Evolutionary conservation across 2,113 vertebrate species (phyloP).

Genomic region (Enhydra lutris): DNA sequence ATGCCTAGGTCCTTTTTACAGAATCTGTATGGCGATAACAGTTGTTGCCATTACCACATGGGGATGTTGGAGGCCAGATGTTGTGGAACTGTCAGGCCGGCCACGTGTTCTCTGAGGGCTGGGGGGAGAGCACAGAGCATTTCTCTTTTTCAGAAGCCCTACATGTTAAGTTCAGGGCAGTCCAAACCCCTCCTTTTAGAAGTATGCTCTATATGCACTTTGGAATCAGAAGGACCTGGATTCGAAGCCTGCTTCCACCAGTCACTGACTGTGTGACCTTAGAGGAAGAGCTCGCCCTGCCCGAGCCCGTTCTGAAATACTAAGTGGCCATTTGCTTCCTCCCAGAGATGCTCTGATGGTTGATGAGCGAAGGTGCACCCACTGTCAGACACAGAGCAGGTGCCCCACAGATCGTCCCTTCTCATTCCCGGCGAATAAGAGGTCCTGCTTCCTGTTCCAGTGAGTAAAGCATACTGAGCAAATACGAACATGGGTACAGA

Average conservation of each 20-base stretch:
- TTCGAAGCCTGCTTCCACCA: neutral
- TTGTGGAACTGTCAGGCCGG: neutral
- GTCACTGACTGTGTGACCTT: neutral
- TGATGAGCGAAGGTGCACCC: rapidly evolving
- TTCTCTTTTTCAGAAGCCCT: neutral
- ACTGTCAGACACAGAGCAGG: rapidly evolving
- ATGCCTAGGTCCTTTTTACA: neutral
- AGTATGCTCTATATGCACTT: neutral
- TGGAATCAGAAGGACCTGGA: neutral
- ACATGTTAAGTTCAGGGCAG: neutral
- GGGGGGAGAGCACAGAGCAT: neutral
- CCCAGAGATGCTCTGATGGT: neutral
- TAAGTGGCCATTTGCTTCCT: rapidly evolving
- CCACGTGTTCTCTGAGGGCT: neutral
- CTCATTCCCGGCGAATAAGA: neutral
- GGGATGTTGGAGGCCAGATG: neutral
- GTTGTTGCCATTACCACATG: neutral
- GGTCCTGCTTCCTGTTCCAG: neutral
- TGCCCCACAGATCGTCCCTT: rapidly evolving
- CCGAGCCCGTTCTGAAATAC: neutral
- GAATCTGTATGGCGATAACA: neutral
- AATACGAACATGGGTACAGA: rapidly evolving
- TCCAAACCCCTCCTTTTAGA: neutral
- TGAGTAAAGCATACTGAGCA: neutral
- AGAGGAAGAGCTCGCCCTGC: neutral